phyloP scores from a whole-genome alignment of 2,113 vertebrate species.

The Peromyscus maniculatus region DNA sequence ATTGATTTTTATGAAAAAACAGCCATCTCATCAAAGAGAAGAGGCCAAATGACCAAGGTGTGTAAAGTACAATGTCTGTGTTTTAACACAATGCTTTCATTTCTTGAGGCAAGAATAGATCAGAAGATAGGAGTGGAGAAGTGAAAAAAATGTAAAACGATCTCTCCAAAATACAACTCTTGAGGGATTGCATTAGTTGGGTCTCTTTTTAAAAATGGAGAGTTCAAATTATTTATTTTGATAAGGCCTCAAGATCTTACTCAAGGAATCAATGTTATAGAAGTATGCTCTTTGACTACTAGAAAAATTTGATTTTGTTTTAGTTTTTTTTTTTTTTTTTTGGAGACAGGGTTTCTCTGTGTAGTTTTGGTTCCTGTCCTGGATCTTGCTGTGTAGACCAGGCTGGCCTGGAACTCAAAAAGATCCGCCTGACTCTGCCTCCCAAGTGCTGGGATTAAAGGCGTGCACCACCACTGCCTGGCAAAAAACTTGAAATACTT shows the following conservation, averaged over 20 bases:
- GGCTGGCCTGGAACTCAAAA: too few relatives aligned
- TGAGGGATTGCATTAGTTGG: background rate
- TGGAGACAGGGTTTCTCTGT: too few relatives aligned
- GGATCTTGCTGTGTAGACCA: too few relatives aligned
- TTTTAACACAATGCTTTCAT: background rate
- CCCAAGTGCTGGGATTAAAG: too few relatives aligned
- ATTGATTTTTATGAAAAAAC: slow-evolving; percentile 98
- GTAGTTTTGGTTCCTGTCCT: too few relatives aligned
- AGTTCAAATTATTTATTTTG: background rate
- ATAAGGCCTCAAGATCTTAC: slow-evolving; percentile 30
- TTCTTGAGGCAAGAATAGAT: background rate
- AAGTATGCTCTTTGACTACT: background rate
- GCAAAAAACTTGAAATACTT: background rate
- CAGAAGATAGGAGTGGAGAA: background rate
- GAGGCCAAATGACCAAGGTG: slow-evolving; percentile 97
- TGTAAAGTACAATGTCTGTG: background rate
- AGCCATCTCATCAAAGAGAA: slow-evolving; percentile 95
- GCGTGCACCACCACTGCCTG: too few relatives aligned
- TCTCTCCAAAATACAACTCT: slow-evolving; percentile 5
- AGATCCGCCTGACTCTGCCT: too few relatives aligned
- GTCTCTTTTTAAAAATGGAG: slow-evolving; percentile 4
- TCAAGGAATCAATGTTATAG: background rate
- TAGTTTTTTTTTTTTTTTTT: too few relatives aligned
- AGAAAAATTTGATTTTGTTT: background rate
- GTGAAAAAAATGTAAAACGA: background rate